Evolutionary conservation across 2,113 vertebrate genomes (phyloP), one percentile per base, ranked within the genome.

Genomic region (Grammomys dolichurus): DNA sequence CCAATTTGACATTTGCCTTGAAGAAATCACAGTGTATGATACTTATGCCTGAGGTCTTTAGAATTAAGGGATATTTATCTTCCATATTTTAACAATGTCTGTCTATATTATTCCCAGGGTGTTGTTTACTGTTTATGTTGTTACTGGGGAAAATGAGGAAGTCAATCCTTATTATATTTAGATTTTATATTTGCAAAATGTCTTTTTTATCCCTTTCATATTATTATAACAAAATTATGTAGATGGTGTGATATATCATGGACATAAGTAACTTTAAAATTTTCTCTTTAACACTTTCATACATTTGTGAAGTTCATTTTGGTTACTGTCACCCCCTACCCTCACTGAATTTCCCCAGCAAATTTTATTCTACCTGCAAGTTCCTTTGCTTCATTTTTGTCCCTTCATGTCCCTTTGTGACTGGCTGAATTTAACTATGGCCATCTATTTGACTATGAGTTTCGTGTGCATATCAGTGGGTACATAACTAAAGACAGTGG

Each of bases 1-100:
- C 95, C 86, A 93, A 63, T 43, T 95, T 97, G 97, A 96, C 96
- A 94, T 92, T 78, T n/a, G 19, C 63, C 88, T 91, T 91, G 88
- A 92, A 95, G 95, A 96, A 95, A 70, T 82, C 91, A 65, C 46
- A 9, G 67, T 84, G 17, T 95, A 95, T 90, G 43, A 54, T 82
- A 70, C 67, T 43, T 78, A 19, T 92, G 82, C 89, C 81, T 58
- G 82, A 87, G 67, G 76, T 88, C 87, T 89, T 97, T 78, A 87
- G 69, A 91, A 89, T 82, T 93, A 86, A 93, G 67, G 76, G 77
- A 82, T 80, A 20, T 87, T 95, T 95, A 31, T 84, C 46, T 89
- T 86, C 84, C 20, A 14, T 94, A 81, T 48, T 95, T 76, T 89
- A 87, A 86, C 86, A 95, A 77, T 78, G 48, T 95, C 33, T 94